Evolutionary conservation across 2,888 invertebrate genomes (phyloP), one percentile per base, ranked within the genome.

Genomic region (Plemyria rubiginata): DNA sequence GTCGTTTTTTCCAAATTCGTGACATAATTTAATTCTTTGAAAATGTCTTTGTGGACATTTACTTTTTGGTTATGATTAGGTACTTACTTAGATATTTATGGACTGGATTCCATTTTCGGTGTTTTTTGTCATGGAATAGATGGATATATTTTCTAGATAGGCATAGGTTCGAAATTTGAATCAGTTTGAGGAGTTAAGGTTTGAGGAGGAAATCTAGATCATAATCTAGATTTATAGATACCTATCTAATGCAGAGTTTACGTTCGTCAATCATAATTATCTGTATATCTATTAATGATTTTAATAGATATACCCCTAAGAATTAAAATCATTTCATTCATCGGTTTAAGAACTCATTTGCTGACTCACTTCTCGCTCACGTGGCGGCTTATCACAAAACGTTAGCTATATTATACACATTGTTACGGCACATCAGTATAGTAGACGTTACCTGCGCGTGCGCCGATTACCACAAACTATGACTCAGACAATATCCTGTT

Each of bases 401-500:
- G 55, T 59, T 70, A 72, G 64, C 72, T 36, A 15, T 32, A 32
- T 12, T 36, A 32, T 73, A 78, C 74, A 75, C 78, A 76, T 78
- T 82, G 79, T 81, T 82, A 81, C 78, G 71, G 78, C 79, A 79
- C 70, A 73, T 76, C 75, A 72, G 75, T 77, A 78, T 78, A 77
- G 77, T 83, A 79, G 85, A 86, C 79, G 80, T 78, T 88, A 88
- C 90, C 88, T 88, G 87, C 87, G 89, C 87, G 86, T 82, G 88
- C 86, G 85, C 79, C 78, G 86, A 83, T 82, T 84, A 82, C 84
- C 78, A 78, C 80, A 70, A 75, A 71, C 73, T 70, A 73, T 90
- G 88, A 90, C 79, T 89, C 88, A 88, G 66, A 62, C 71, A 67
- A 84, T 83, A 91, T 91, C 91, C 91, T 90, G 90, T 87, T 90